Evolutionary conservation across 1,140 invertebrate species (phyloP).

Genomic region (Cydia amplana): DNA sequence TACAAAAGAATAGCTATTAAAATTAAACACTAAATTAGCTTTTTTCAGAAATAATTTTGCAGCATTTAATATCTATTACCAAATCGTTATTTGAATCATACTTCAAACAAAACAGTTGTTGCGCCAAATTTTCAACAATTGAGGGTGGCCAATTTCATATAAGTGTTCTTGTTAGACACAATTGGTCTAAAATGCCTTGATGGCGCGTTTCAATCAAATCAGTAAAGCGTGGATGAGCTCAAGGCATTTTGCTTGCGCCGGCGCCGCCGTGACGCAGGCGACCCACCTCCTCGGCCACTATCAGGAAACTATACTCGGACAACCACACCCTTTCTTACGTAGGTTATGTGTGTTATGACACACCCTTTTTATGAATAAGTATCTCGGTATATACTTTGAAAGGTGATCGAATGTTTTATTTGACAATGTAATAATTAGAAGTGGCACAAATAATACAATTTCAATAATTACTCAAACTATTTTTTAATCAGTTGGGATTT

Average conservation of each 20-base stretch:
- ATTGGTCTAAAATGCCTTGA: neutral
- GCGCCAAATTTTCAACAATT: neutral
- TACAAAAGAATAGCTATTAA: no score
- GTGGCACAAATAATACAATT: no score
- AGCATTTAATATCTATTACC: no score
- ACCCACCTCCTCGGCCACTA: slow-evolving; percentile 42
- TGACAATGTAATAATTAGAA: no score
- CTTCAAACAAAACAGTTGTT: no score
- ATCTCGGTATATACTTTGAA: no score
- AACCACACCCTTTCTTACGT: slow-evolving; percentile 9
- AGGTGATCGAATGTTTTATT: no score
- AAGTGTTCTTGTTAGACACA: neutral
- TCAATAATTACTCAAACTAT: no score
- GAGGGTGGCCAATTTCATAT: neutral
- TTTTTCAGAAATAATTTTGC: no score
- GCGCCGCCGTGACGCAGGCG: slow-evolving; percentile 43
- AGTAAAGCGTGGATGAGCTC: slow-evolving; percentile 26
- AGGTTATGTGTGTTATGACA: neutral
- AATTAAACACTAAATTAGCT: no score
- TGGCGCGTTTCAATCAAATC: slow-evolving; percentile 36
- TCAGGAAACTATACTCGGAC: neutral
- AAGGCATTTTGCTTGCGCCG: slow-evolving; percentile 11
- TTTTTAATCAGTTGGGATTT: no score
- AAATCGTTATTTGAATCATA: no score
- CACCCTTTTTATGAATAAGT: neutral